These are phyloP conservation scores for Premnoplex brunnescens DNA, from an alignment of 2,797 vertebrate species.

Conservation along the genomic window DNA sequence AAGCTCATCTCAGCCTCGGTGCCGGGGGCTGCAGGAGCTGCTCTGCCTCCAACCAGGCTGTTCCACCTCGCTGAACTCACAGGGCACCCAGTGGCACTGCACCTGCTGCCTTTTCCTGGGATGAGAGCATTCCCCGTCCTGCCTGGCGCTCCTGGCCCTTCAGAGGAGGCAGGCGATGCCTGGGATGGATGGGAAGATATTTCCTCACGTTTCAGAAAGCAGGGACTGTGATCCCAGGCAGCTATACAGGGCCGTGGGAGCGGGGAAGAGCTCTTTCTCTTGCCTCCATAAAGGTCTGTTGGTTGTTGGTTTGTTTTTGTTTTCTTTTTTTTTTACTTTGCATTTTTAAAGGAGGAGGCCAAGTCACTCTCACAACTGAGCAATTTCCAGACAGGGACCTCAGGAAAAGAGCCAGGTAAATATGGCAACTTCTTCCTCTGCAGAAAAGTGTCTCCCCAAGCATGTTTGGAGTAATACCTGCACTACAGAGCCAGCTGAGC, in stretches of 20 bases:
- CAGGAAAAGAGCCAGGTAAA: neutral
- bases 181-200: fast-evolving
- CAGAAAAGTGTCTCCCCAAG: neutral
- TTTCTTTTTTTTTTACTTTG: neutral
- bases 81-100: neutral
- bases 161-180: neutral
- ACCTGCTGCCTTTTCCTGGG: neutral
- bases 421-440: neutral
- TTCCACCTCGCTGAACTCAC: neutral
- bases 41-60: neutral
- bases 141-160: fast-evolving
- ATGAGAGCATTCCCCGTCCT: neutral
- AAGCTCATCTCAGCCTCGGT: neutral
- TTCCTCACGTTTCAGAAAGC: neutral
- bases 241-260: fast-evolving
- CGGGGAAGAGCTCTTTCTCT: neutral
- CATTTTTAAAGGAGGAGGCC: neutral
- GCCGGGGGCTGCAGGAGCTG: neutral
- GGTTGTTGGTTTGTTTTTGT: fast-evolving
- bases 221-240: neutral
- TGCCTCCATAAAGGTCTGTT: neutral
- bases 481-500: neutral
- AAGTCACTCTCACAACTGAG: neutral
- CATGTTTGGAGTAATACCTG: neutral
- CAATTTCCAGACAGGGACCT: neutral